Conservation (phyloP, 1,140 invertebrate genomes). For the Drosophila pachea region DNA sequence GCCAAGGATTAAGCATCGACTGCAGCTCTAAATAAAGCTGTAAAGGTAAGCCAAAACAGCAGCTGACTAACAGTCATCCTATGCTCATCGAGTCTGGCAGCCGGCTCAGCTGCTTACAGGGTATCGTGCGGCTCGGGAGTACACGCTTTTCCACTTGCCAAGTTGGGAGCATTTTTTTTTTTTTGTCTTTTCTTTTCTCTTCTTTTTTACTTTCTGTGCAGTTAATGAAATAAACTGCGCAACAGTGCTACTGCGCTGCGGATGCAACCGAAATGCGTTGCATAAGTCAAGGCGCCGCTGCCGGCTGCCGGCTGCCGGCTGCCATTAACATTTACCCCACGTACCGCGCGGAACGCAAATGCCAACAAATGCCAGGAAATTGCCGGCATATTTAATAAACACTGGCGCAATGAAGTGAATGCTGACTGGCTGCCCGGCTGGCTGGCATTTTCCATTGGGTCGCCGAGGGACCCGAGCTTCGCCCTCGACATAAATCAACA, state of each 20-base stretch:
- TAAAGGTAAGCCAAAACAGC: slow-evolving; percentile 38
- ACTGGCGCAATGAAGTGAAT: slow-evolving; percentile 66
- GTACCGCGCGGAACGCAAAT: slow-evolving; percentile 47
- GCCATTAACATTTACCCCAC: slow-evolving; percentile 59
- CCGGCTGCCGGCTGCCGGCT: slow-evolving; percentile 17
- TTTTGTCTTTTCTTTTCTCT: too few relatives aligned
- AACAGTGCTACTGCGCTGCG: slow-evolving; percentile 19
- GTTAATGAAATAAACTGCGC: slow-evolving; percentile 67
- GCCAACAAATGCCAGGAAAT: slow-evolving; percentile 40
- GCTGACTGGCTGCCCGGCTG: slow-evolving; percentile 9
- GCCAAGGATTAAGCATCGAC: slow-evolving; percentile 57
- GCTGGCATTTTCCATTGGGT: slow-evolving; percentile 11
- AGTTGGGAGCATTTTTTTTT: slow-evolving; percentile 6
- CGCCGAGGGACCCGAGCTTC: slow-evolving; percentile 13
- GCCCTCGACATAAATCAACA: slow-evolving; percentile 48
- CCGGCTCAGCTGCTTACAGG: background rate
- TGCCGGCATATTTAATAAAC: slow-evolving; percentile 74
- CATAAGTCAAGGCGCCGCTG: slow-evolving; percentile 31
- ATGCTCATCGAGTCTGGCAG: background rate
- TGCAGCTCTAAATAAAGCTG: slow-evolving; percentile 52
- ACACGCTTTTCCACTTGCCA: slow-evolving; percentile 67
- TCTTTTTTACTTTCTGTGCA: slow-evolving; percentile 45
- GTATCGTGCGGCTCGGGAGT: slow-evolving; percentile 26
- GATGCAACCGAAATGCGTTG: slow-evolving; percentile 50
- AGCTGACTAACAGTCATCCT: background rate